Evolutionary conservation across 2,797 vertebrate species (phyloP).

Genomic region (Chlorospingus semifuscus): DNA sequence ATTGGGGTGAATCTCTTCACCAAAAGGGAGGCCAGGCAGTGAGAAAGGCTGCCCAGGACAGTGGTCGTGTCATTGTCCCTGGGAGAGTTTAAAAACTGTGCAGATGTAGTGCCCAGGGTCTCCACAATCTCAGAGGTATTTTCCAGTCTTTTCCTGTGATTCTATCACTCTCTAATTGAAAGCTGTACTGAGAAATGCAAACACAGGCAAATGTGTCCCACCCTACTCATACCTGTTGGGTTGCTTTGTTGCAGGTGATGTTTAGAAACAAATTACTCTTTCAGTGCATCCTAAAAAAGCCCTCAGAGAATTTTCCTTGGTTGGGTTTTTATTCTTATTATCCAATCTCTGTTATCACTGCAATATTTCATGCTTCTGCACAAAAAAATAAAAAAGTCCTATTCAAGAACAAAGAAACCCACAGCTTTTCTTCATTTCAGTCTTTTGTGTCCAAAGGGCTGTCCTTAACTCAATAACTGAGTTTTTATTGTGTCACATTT

Average conservation of each 20-base stretch:
- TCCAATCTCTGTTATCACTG: slow-evolving; percentile 64
- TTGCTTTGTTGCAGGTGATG: slow-evolving; percentile 34
- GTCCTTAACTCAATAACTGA: slow-evolving; percentile 68
- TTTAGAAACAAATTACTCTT: slow-evolving; percentile 63
- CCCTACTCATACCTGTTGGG: neutral
- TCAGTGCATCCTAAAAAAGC: slow-evolving; percentile 52
- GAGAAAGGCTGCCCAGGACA: neutral
- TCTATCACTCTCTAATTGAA: neutral
- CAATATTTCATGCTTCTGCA: slow-evolving; percentile 69
- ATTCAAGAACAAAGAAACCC: slow-evolving; percentile 72
- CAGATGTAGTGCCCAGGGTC: neutral
- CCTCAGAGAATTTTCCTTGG: slow-evolving; percentile 33
- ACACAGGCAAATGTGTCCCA: neutral
- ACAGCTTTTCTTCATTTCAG: slow-evolving; percentile 70
- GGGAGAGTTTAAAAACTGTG: neutral
- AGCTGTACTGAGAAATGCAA: neutral
- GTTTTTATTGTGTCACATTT: slow-evolving; percentile 69
- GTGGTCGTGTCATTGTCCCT: neutral
- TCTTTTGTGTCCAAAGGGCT: slow-evolving; percentile 66
- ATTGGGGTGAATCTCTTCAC: neutral
- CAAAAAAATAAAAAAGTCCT: neutral
- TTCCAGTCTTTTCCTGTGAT: neutral
- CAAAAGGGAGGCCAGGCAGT: neutral
- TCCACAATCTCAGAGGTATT: neutral
- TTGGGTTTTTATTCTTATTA: neutral